Evolutionary conservation across 92 coral and sea anemone species (phyloP).

Genomic region (Blastomussa wellsi): DNA sequence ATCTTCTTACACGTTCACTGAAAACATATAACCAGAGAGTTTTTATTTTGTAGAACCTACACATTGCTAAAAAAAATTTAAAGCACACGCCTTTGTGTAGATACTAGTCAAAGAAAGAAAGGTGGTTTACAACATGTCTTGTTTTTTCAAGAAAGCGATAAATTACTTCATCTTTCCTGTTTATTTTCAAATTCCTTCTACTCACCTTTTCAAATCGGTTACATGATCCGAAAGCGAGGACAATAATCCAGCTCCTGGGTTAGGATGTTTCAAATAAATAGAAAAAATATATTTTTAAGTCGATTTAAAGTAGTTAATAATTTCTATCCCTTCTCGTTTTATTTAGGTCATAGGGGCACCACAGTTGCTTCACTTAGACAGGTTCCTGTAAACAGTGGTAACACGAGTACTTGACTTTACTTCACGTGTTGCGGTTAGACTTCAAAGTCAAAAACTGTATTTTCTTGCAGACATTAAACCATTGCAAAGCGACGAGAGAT

Average conservation of each 20-base stretch:
- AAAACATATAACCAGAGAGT: not conserved
- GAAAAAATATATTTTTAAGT: not conserved
- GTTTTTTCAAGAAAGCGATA: not conserved
- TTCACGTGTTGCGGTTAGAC: not conserved
- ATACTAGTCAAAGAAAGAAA: not conserved
- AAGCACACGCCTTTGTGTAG: not conserved
- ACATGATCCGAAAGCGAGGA: not conserved
- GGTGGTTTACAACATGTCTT: not conserved
- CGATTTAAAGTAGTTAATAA: slow-evolving; percentile 20
- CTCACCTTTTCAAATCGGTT: not conserved
- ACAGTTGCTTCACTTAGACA: slow-evolving; percentile 6
- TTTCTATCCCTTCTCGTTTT: not conserved
- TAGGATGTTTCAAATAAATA: not conserved
- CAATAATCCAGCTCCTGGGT: not conserved
- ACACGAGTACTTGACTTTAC: slow-evolving; percentile 27
- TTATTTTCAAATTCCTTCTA: not conserved
- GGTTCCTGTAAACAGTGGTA: slow-evolving; percentile 12
- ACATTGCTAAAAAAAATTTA: not conserved
- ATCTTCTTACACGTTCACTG: not conserved
- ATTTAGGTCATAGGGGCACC: slow-evolving; percentile 24
- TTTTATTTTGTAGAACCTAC: not conserved
- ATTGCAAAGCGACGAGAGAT: too few species aligned
- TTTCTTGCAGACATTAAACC: too few species aligned
- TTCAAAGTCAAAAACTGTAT: not conserved
- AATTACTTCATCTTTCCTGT: not conserved